These are phyloP conservation scores for Alexandromys fortis DNA, from an alignment of 2,113 vertebrate genomes.

Conservation along the genomic window DNA sequence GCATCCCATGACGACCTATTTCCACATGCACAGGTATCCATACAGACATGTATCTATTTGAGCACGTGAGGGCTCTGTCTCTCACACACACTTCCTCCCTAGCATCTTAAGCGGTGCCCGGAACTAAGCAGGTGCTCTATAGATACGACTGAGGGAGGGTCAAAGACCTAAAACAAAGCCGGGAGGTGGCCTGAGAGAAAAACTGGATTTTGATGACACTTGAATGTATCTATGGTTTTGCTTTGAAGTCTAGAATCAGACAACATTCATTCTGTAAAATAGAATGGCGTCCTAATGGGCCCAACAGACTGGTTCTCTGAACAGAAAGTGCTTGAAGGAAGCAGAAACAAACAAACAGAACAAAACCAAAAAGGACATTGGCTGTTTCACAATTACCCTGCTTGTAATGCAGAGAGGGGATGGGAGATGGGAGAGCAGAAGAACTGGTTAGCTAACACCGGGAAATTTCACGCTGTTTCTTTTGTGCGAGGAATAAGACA, in stretches of 20 bases:
- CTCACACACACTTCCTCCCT: neutral
- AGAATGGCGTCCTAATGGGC: neutral
- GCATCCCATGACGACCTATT: neutral
- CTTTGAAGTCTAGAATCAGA: neutral
- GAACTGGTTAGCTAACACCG: neutral
- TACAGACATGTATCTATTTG: neutral
- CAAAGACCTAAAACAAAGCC: constrained; percentile 5
- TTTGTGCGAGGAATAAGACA: neutral
- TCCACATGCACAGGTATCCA: neutral
- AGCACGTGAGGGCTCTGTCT: too few relatives aligned
- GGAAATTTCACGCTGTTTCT: neutral
- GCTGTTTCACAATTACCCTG: neutral
- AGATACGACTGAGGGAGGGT: neutral
- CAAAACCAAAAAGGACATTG: neutral
- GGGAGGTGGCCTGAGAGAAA: neutral
- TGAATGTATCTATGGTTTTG: neutral
- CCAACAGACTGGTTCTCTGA: neutral
- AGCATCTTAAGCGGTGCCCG: neutral
- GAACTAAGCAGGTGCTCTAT: neutral
- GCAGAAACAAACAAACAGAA: neutral
- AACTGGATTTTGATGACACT: neutral
- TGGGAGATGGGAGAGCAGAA: neutral
- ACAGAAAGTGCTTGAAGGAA: neutral
- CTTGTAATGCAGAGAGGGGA: neutral
- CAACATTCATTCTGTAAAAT: neutral